Evolutionary conservation across 2,888 invertebrate species (phyloP).

Genomic region (Chydorus sphaericus): DNA sequence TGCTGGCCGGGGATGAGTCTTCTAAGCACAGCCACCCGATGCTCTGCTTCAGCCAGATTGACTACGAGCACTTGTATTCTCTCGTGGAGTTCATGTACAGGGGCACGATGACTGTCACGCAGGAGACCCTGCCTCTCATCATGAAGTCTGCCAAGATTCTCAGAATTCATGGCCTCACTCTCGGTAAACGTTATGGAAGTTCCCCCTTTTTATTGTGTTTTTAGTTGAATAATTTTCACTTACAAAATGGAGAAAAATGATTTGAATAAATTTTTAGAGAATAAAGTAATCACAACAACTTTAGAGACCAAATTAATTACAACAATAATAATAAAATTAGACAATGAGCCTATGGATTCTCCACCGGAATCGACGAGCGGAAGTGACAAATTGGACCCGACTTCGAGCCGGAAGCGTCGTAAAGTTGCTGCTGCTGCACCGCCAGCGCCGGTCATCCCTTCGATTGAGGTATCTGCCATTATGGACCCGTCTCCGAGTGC

Average conservation of each 20-base stretch:
- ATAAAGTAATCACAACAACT: no score
- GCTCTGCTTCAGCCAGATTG: constrained; percentile 1
- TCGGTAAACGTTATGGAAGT: no score
- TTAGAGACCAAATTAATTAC: no score
- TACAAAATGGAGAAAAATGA: no score
- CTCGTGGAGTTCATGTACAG: constrained; percentile 4
- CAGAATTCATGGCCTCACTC: not conserved
- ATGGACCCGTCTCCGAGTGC: no score
- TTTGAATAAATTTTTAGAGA: no score
- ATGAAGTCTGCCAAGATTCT: not conserved
- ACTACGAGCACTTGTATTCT: not conserved
- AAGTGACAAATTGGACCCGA: no score
- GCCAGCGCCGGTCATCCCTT: no score
- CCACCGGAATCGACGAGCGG: constrained; percentile 5
- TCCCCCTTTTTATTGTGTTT: no score
- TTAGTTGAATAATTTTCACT: not conserved
- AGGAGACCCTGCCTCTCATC: not conserved
- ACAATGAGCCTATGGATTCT: not conserved
- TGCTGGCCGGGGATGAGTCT: not conserved
- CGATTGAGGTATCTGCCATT: no score
- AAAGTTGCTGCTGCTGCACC: no score
- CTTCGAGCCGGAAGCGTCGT: no score
- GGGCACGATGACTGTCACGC: not conserved
- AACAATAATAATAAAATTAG: not conserved
- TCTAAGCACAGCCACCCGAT: not conserved